Evolutionary conservation across 2,888 invertebrate species (phyloP).

Genomic region (Cerastis rubricosa): DNA sequence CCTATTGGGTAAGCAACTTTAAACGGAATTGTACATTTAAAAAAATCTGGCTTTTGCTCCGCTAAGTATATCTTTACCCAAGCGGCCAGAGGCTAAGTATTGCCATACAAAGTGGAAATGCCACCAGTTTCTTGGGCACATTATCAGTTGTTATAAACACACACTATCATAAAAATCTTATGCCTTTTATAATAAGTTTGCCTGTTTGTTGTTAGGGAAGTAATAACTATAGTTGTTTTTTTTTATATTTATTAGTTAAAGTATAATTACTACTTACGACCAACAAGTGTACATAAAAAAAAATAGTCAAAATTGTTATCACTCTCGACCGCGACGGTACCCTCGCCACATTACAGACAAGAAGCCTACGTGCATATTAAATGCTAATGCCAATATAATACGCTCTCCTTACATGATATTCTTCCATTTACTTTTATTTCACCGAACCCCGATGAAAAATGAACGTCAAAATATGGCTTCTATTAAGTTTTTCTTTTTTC

Average conservation of each 20-base stretch:
- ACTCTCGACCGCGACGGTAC: constrained; percentile 40
- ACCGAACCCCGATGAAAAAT: constrained; percentile 32
- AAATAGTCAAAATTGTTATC: background rate
- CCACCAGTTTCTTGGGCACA: background rate
- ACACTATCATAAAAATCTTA: too few relatives aligned
- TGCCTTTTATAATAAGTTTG: too few relatives aligned
- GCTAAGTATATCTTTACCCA: too few relatives aligned
- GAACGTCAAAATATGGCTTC: constrained; percentile 28
- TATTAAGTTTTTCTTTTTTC: constrained; percentile 8
- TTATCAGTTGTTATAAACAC: background rate
- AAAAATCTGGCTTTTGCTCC: background rate
- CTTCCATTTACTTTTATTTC: constrained; percentile 24
- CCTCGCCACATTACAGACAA: constrained; percentile 22
- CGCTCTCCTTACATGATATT: constrained; percentile 19
- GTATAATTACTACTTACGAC: background rate
- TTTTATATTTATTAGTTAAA: background rate
- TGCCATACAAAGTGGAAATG: background rate
- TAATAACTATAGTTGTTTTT: background rate
- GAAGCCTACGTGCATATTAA: constrained; percentile 55
- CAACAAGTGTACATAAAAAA: background rate
- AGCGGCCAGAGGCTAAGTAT: too few relatives aligned
- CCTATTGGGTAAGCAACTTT: too few relatives aligned
- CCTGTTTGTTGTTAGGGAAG: background rate
- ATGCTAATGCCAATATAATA: constrained; percentile 56
- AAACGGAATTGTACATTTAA: background rate